phyloP scores from a whole-genome alignment of 2,113 vertebrate genomes.

The Genyomyrus donnyi region DNA sequence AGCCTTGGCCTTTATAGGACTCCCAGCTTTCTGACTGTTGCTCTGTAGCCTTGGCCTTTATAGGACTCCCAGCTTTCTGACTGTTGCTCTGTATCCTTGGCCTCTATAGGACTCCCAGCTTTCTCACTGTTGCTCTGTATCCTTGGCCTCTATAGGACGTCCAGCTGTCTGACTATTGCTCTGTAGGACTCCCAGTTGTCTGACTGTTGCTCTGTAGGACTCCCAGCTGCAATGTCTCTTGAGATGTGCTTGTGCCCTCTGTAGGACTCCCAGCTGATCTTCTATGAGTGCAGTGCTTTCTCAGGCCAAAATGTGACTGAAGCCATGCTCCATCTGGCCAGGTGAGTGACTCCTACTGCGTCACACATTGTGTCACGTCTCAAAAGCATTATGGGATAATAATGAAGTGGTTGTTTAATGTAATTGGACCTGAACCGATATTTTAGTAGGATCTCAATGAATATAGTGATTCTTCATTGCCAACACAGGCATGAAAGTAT shows the following conservation, averaged over 20 bases:
- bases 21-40: neutral
- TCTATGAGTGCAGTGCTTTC: slow-evolving; percentile 84
- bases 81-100: neutral
- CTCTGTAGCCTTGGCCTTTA: neutral
- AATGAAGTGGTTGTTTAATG: neutral
- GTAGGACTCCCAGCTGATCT: slow-evolving; percentile 75
- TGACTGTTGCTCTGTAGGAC: neutral
- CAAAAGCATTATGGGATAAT: neutral
- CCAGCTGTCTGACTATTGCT: neutral
- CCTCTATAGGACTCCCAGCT: neutral
- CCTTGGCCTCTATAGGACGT: neutral
- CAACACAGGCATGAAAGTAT: neutral
- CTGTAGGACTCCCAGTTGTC: neutral
- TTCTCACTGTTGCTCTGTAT: neutral
- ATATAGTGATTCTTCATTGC: neutral
- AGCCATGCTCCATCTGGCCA: slow-evolving; percentile 74
- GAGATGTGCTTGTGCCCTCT: neutral
- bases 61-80: neutral
- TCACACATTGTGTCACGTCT: neutral
- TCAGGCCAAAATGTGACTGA: slow-evolving; percentile 68
- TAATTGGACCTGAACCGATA: neutral
- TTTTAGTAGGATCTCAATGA: neutral
- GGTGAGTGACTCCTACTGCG: slow-evolving; percentile 52
- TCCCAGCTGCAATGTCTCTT: neutral
- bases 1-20: neutral